phyloP scores from a whole-genome alignment of 37 sponge, comb jelly and placozoan species.

The Halisarca cf. caerulea region DNA sequence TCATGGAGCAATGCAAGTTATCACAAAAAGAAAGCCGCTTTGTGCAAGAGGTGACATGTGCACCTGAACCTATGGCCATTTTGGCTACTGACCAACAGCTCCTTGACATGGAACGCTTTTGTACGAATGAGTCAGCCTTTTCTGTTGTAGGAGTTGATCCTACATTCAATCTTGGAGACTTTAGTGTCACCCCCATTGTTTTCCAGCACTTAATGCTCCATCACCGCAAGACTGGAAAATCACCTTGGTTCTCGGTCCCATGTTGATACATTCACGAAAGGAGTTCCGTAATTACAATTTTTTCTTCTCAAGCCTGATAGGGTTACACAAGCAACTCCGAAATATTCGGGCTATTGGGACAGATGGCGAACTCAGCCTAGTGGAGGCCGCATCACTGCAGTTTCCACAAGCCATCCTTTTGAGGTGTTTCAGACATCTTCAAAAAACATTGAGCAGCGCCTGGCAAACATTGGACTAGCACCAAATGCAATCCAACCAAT shows the following conservation, averaged over 20 bases:
- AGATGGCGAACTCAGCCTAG: conserved; percentile 4
- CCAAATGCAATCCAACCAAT: not conserved
- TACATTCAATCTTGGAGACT: not conserved
- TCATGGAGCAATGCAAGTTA: conserved; percentile 4
- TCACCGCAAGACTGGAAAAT: not conserved
- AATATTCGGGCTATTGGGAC: conserved; percentile 11
- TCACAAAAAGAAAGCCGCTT: not conserved
- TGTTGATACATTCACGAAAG: conserved; percentile 9
- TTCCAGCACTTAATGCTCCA: not conserved
- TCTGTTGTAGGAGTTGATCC: not conserved
- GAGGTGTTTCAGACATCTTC: conserved; percentile 29
- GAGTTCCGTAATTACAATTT: conserved; percentile 27
- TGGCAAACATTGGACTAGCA: too few relatives aligned
- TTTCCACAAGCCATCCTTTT: conserved; percentile 1
- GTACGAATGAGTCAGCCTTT: not conserved
- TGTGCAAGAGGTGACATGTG: conserved; percentile 8
- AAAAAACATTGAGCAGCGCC: conserved; percentile 17
- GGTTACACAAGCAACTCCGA: not conserved
- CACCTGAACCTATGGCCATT: conserved; percentile 4
- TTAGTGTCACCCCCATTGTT: not conserved
- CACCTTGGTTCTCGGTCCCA: not conserved
- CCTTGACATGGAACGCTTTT: not conserved
- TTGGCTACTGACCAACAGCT: conserved; percentile 1
- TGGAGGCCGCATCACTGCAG: conserved; percentile 1
- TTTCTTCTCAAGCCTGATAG: conserved; percentile 16